A percentile compares a stretch with the other conserved stretches of the same genome.
These are phyloP conservation scores for Cyanoderma ruficeps DNA, from an alignment of 2,113 vertebrate species.

Conservation along the genomic window DNA sequence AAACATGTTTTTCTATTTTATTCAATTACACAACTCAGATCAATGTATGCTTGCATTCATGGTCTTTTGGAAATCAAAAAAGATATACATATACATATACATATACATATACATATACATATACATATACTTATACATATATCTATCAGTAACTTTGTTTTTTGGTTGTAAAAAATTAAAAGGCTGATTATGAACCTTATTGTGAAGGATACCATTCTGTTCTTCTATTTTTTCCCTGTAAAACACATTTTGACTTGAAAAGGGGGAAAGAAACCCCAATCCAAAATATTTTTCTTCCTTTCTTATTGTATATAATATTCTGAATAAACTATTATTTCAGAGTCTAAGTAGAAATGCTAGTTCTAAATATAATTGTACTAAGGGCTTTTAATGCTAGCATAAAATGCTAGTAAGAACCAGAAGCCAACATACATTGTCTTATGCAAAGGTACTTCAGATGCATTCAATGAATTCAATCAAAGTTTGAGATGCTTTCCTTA, in stretches of 20 bases:
- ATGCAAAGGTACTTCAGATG: neutral
- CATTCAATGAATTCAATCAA: neutral
- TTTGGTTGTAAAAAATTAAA: neutral
- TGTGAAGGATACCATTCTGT: neutral
- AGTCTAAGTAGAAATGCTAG: neutral
- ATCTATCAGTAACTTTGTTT: neutral
- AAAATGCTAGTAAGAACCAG: neutral
- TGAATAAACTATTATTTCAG: neutral
- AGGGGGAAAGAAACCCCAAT: rapidly evolving
- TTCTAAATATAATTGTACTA: neutral
- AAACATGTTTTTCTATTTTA: neutral
- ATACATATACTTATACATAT: too few species aligned
- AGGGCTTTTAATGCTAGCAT: neutral
- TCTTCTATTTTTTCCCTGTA: neutral
- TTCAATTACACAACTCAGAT: neutral
- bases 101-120: too few species aligned
- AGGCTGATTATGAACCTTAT: neutral
- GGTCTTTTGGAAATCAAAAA: neutral
- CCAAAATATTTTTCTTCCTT: neutral
- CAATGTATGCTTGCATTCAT: neutral
- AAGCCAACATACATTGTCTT: neutral
- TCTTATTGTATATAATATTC: neutral
- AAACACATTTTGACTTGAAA: neutral
- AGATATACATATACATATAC: too few species aligned
- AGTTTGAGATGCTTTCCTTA: neutral